Base-by-base conservation (phyloP, 2,888 invertebrate genomes). In the Clostera curtula region DNA sequence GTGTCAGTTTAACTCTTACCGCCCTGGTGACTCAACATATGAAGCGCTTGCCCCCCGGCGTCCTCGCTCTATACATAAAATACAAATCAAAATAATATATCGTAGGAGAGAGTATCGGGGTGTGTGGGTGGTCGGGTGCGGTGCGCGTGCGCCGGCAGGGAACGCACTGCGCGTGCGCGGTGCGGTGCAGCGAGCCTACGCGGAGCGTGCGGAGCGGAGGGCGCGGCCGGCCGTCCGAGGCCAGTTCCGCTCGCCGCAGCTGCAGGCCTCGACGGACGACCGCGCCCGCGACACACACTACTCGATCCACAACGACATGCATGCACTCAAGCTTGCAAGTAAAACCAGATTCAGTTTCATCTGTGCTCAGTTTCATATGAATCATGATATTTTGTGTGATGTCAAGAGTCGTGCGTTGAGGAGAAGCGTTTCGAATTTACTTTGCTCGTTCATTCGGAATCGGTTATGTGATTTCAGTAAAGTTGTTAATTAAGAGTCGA, bases 11-110 rank as follows among this genome's bases (percentile, higher is more conserved):
- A 73, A 75, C 76, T 87, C 93, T 94, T 93, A 95, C 95, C 95
- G 92, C 95, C 95, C 92, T 96, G 96, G 85, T 92, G 91, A 85
- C 91, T 89, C 87, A 96, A 88, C 89, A 90, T 90, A 85, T 92
- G 91, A 87, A 95, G 86, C 73, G 95, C 95, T 87, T 93, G 91
- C 85, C 92, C 90, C 80, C 95, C 96, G 75, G 92, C 89, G 75
- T 96, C 95, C 89, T 95, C 93, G 88, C 94, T 95, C 95, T 96
- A 91, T 85, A 89, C 83, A 86, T 82, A 83, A 84, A 83, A 84
- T 77, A 83, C 70, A 83, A 82, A 82, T 80, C 74, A 82, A 82
- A 80, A 83, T 77, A 83, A 82, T 80, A 80, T 73, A 77, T 77
- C 75, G 75, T 69, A 77, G 77, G 75, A 75, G 79, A 77, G 76